A percentile compares a stretch with the other conserved stretches of the same genome.
These are phyloP conservation scores for Lophura nycthemera DNA, from an alignment of 2,113 vertebrate genomes.

Conservation along the genomic window DNA sequence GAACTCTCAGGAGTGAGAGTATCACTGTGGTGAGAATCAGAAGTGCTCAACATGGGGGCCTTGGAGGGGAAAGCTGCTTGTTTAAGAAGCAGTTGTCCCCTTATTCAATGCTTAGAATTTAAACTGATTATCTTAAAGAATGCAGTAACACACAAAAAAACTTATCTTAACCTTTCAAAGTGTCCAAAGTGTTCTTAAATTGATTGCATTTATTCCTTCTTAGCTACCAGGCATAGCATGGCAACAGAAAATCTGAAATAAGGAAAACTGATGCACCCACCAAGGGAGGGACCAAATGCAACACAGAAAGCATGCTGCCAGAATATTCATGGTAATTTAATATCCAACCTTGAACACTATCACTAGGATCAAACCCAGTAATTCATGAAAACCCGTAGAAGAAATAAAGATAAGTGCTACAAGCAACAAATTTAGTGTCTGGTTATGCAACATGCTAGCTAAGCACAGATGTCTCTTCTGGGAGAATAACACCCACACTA, in stretches of 20 bases:
- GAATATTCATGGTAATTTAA: not conserved
- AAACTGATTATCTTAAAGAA: not conserved
- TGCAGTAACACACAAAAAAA: not conserved
- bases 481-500: constrained; percentile 16
- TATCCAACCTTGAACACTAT: not conserved
- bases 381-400: not conserved
- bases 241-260: not conserved
- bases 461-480: constrained; percentile 6
- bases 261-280: not conserved
- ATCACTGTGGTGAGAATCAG: not conserved
- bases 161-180: not conserved
- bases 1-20: not conserved
- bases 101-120: not conserved
- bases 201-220: not conserved
- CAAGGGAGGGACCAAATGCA: not conserved
- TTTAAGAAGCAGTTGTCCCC: not conserved
- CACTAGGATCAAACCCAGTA: not conserved
- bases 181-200: not conserved
- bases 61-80: not conserved
- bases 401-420: not conserved
- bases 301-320: not conserved
- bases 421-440: not conserved
- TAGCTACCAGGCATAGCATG: not conserved
- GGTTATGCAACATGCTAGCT: not conserved
- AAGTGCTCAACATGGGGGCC: not conserved